Percentiles rank a stretch among this genome's conserved stretches.
Conservation (phyloP, 2,113 vertebrate genomes). For the Neotoma lepida region DNA sequence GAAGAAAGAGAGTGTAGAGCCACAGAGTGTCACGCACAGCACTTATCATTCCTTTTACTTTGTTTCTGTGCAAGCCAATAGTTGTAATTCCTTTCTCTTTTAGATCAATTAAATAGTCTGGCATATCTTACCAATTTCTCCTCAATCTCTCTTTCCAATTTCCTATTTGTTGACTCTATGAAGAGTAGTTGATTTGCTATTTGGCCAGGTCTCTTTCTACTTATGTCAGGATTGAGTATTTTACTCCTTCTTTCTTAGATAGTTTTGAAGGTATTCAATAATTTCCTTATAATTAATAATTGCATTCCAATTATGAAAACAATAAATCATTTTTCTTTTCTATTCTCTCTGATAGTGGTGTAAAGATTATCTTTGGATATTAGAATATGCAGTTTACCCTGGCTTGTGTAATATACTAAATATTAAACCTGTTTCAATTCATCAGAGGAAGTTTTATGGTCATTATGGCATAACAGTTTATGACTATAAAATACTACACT, state of each 20-base stretch:
- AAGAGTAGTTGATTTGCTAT: background rate
- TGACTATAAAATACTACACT: background rate
- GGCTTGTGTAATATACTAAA: background rate
- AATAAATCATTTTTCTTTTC: background rate
- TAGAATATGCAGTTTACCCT: background rate
- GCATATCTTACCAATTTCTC: fast-evolving
- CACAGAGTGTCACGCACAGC: background rate
- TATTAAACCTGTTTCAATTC: background rate
- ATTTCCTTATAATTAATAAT: background rate
- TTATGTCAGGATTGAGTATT: background rate
- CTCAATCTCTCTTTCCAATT: background rate
- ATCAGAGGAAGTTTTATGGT: background rate
- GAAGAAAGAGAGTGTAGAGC: background rate
- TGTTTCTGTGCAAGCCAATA: background rate
- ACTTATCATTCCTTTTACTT: background rate
- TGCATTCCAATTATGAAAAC: background rate
- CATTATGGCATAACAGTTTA: background rate
- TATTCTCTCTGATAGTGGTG: background rate
- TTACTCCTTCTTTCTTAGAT: background rate
- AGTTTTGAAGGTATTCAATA: background rate
- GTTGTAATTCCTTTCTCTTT: background rate
- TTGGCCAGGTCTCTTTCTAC: background rate
- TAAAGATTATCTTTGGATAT: background rate
- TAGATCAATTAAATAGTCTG: background rate
- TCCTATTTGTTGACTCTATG: background rate